Base-by-base conservation (phyloP, 2,113 vertebrate species). In the Nibea albiflora region DNA sequence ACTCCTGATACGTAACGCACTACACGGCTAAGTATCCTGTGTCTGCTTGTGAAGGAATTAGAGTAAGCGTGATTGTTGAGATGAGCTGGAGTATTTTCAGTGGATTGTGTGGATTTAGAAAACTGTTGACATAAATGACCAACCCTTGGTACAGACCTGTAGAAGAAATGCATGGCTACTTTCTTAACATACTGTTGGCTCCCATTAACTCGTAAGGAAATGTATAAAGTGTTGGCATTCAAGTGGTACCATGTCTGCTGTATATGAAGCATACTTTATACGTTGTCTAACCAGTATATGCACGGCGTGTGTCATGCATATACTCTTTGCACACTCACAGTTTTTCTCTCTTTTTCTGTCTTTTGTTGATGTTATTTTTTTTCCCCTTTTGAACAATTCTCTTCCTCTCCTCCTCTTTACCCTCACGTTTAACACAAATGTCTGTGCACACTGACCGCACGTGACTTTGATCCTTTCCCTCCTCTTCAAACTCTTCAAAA, bases 1-100 rank as follows among this genome's bases (percentile, higher is more conserved):
- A 11, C 42, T 53, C 52, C 64, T 63, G 68, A 83, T 53, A 53
- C 50, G 62, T 60, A 56, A 58, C 80, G 76, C 63, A 69, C 69
- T 78, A 78, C 86, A 81, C 87, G 90, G 90, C 80, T 94, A 95
- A 93, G 93, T 93, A 95, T 94, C 76, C 47, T 60, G 77, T 62
- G 67, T 54, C 28, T 81, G 78, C 78, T 83, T 90, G 31, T 86
- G 75, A 83, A 67, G 67, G 75, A 83, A 44, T 73, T 76, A 16
- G 65, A 62, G 19, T 47, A 28, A 53, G 31, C 17, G 46, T 75
- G 31, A 81, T 76, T 76, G 73, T 85, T 84, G 44, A 77, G 73
- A 53, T 72, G 11, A 74, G 54, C 31, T 73, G 85, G 46, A 58
- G 65, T 81, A 4, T 67, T 80, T 71, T 17, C 28, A 56, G 35